Percentiles rank a stretch among this genome's conserved stretches.
These are phyloP conservation scores for Linnaemya vulpina DNA, from an alignment of 2,888 invertebrate species.

Conservation along the genomic window DNA sequence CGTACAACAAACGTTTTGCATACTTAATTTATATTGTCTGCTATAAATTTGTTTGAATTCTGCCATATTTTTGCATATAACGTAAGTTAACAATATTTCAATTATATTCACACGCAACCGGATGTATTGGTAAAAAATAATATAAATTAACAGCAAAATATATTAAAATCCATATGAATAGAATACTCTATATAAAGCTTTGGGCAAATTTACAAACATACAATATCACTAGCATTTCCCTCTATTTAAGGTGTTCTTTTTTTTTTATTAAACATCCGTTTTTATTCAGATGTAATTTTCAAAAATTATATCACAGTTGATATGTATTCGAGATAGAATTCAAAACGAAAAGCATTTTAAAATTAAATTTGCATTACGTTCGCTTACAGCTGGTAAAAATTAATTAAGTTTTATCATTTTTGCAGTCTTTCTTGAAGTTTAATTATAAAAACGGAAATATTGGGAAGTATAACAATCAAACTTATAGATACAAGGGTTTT, in stretches of 20 bases:
- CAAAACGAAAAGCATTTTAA: neutral
- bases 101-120: slow-evolving; percentile 71
- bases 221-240: slow-evolving; percentile 27
- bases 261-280: slow-evolving; percentile 62
- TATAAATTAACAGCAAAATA: slow-evolving; percentile 7
- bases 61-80: slow-evolving; percentile 48
- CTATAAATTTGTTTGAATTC: slow-evolving; percentile 15
- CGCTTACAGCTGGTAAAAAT: slow-evolving; percentile 49
- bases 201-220: slow-evolving; percentile 26
- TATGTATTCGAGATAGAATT: slow-evolving; percentile 15
- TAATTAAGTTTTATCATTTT: slow-evolving; percentile 61
- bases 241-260: slow-evolving; percentile 62
- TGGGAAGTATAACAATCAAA: slow-evolving; percentile 45
- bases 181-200: slow-evolving; percentile 32
- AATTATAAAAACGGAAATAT: slow-evolving; percentile 56
- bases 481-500: slow-evolving; percentile 28
- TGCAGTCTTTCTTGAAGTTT: slow-evolving; percentile 35
- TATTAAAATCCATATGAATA: slow-evolving; percentile 40
- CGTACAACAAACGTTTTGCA: slow-evolving; percentile 37
- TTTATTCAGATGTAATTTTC: slow-evolving; percentile 60
- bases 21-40: slow-evolving; percentile 20
- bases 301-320: slow-evolving; percentile 46
- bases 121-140: slow-evolving; percentile 60
- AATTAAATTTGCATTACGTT: slow-evolving; percentile 26
- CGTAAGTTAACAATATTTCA: slow-evolving; percentile 63